Evolutionary conservation across 2,797 vertebrate species (phyloP), one percentile per base, ranked within the genome.

Genomic region (Myotis findleyi): DNA sequence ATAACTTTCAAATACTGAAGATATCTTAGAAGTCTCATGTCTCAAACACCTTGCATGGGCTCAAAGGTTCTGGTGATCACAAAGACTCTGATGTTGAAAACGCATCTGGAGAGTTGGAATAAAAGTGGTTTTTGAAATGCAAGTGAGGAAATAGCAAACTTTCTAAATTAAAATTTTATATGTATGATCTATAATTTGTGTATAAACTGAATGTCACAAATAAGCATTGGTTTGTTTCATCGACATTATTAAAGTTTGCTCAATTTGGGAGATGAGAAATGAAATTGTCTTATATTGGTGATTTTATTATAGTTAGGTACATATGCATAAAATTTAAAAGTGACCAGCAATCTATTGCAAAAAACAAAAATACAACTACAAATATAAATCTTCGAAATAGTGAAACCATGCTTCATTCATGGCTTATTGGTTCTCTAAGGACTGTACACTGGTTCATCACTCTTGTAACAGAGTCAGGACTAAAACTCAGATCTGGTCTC

Each of bases 151-250:
- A 75, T 8, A 72, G 53, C 13, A 89, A 66, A 62, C 81, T 80
- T 80, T 77, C 44, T 84, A 92, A 73, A 73, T 77, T 80, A 92
- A 91, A 93, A 77, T 51, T 79, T 62, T 86, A 20, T 47, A 11
- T 75, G 13, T n/a, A 49, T 44, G 72, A 82, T 89, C 38, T 47
- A 79, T 55, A 30, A 82, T 69, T 53, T 93, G 16, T 57, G 1
- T 81, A 17, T 90, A 41, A 66, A 59, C 17, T 53, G 23, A 77
- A 79, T 85, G 49, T 38, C 71, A 82, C n/a, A 93, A 87, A 57
- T 83, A 72, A 66, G n/a, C 76, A 57, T 62, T 36, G 89, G n/a
- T 47, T 83, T 91, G 47, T 80, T 55, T 93, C 44, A 69, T 66
- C 18, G 3, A 47, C 33, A 59, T 87, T 49, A 66, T 75, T 87